These are phyloP conservation scores for Neopelma chrysocephalum DNA, from an alignment of 2,797 vertebrate species.

Conservation along the genomic window DNA sequence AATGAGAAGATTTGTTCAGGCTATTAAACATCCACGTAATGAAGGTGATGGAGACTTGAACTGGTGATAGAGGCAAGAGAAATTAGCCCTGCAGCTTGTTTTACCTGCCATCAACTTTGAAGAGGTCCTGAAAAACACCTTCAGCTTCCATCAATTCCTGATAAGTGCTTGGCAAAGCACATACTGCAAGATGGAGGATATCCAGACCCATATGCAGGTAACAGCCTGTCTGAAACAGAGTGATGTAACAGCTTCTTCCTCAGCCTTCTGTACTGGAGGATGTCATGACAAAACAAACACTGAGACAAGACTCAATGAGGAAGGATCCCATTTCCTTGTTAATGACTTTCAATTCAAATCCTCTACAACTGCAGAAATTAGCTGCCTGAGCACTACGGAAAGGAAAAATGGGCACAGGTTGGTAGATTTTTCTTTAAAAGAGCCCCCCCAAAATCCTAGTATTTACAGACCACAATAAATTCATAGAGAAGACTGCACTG, in stretches of 20 bases:
- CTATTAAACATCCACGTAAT: background rate
- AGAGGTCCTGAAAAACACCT: background rate
- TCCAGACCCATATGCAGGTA: background rate
- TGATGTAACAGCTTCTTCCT: background rate
- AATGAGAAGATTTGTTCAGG: background rate
- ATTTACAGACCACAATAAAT: background rate
- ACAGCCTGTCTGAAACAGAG: background rate
- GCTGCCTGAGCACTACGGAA: background rate
- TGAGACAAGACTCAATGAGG: background rate
- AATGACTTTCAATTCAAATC: background rate
- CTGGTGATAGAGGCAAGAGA: background rate
- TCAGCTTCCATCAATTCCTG: background rate
- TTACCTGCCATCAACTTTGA: background rate
- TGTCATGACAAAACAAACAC: rapidly evolving
- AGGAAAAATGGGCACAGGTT: background rate
- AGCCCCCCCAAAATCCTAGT: background rate
- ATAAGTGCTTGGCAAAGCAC: background rate
- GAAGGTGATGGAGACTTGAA: background rate
- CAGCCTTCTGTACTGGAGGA: background rate
- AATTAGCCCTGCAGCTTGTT: background rate
- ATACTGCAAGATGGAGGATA: background rate
- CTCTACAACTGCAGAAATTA: background rate
- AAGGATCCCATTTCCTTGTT: background rate
- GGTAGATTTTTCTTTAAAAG: background rate
- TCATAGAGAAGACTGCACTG: background rate